Evolutionary conservation across 2,888 invertebrate genomes (phyloP), one percentile per base, ranked within the genome.

Genomic region (Halocaridina rubra): DNA sequence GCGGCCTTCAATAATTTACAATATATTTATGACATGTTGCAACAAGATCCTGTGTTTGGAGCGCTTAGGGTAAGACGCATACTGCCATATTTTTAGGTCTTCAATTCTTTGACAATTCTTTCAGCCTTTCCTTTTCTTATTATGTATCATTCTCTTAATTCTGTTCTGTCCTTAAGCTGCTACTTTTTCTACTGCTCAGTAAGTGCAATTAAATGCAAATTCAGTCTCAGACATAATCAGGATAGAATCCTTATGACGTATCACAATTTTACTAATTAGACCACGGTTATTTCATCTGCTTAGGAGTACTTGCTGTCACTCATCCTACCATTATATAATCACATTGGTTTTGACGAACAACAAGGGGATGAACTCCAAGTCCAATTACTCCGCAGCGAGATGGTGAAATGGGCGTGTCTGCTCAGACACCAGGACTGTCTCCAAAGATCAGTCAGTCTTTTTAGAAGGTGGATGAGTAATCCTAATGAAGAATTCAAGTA

Each of bases 11-110:
- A 93, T 0, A 94, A 94, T 24, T 92, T 97, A 78, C 94, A 93
- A 33, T 97, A 95, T 90, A 93, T 97, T 72, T 94, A 95, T 89
- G 93, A 93, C 0, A 96, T 96, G 96, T 92, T 97, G 81, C 93
- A 94, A n/a, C 94, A 94, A 88, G 94, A 94, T 33, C 93, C 93
- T 0, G 92, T 93, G 88, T 95, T 94, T 89, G 94, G 94, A 89
- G 92, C 93, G 88, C 93, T 94, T 88, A 94, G 94, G 92, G 94
- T 94, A 91, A 13, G 27, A 10, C 30, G 30, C 59, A 10, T 8
- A 24, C 8, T n/a, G n/a, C n/a, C n/a, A n/a, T n/a, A n/a, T n/a
- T n/a, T n/a, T n/a, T n/a, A n/a, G n/a, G n/a, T n/a, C n/a, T n/a
- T n/a, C n/a, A n/a, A n/a, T n/a, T n/a, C n/a, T n/a, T n/a, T n/a